A percentile compares a stretch with the other conserved stretches of the same genome.
Evolutionary conservation across 2,888 invertebrate species (phyloP).

Genomic region (Oscheius sp.): DNA sequence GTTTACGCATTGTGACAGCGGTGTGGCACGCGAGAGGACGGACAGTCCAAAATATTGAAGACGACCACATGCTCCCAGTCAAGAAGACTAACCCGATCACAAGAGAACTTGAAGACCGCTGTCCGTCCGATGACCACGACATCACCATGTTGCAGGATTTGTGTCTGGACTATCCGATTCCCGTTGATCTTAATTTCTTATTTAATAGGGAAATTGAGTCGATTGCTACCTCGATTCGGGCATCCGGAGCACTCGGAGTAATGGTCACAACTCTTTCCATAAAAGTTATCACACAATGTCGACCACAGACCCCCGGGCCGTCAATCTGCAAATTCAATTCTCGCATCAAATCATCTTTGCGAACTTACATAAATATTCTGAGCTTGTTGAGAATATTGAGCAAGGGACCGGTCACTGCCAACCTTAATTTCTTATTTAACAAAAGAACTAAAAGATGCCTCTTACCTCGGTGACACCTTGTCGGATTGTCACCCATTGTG

Average conservation of each 20-base stretch:
- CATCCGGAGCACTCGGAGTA: constrained; percentile 91
- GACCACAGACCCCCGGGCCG: constrained; percentile 90
- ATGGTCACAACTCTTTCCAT: constrained; percentile 91
- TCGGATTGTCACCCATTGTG: constrained; percentile 76
- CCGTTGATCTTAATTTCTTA: constrained; percentile 82
- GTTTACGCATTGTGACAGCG: constrained; percentile 34
- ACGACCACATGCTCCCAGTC: not conserved
- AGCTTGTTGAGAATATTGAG: constrained; percentile 53
- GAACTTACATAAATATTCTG: constrained; percentile 56
- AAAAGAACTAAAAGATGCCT: no score
- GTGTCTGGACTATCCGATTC: constrained; percentile 89
- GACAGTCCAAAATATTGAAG: not conserved
- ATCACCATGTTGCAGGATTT: constrained; percentile 81
- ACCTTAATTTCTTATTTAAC: no score
- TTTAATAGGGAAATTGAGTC: not conserved
- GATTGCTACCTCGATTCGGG: constrained; percentile 73
- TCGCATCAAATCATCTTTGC: not conserved
- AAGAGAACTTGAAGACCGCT: constrained; percentile 76
- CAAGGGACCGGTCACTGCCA: constrained; percentile 80
- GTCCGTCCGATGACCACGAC: constrained; percentile 74
- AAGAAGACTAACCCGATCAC: constrained; percentile 23
- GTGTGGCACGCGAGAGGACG: constrained; percentile 22
- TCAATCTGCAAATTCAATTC: constrained; percentile 76
- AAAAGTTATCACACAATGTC: constrained; percentile 93
- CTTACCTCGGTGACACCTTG: constrained; percentile 81